These are phyloP conservation scores for Aplodontia rufa DNA, from an alignment of 2,113 vertebrate genomes.

Conservation along the genomic window DNA sequence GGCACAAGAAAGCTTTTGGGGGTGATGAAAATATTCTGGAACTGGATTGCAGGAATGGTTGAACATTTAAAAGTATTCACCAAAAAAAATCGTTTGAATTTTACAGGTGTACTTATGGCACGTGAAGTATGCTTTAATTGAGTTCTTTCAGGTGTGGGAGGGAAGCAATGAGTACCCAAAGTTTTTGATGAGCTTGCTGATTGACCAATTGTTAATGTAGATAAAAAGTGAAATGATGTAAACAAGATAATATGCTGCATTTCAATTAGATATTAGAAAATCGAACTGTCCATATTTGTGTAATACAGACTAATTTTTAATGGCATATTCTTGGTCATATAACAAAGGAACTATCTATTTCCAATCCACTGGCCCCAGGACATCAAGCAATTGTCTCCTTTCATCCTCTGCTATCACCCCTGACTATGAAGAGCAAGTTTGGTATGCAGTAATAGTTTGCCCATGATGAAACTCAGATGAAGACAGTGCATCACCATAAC, in stretches of 20 bases:
- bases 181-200: neutral
- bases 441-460: neutral
- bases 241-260: neutral
- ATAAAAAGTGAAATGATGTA: slow-evolving; percentile 3
- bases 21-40: neutral
- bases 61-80: neutral
- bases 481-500: neutral
- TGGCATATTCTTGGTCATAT: neutral
- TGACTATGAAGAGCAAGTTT: neutral
- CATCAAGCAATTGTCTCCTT: neutral
- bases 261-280: neutral
- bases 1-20: neutral
- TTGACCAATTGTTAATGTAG: neutral
- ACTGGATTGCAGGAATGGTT: neutral
- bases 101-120: neutral
- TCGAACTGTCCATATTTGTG: neutral
- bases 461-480: neutral
- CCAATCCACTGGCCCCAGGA: neutral
- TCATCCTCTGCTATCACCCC: neutral
- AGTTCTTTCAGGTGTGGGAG: neutral
- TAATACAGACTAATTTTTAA: neutral
- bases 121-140: neutral
- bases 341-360: neutral
- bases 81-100: neutral
- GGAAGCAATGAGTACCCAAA: neutral